Base-by-base conservation (phyloP, 2,797 vertebrate genomes). In the Podargus strigoides region DNA sequence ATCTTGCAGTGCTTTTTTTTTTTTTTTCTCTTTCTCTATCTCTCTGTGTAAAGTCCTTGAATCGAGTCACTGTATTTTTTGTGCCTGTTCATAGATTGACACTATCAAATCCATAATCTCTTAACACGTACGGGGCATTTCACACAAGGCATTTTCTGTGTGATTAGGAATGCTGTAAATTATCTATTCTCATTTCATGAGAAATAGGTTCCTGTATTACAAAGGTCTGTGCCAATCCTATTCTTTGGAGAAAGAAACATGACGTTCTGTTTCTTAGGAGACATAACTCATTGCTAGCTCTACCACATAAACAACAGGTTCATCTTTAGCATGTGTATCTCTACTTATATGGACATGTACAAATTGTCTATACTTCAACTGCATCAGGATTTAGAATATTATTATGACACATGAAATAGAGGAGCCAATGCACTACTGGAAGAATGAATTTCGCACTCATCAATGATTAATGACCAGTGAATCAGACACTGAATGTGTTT, bases 101-200 rank as follows among this genome's bases (percentile, higher is more conserved):
- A 59, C 66, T 85, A 82, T 93, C 90, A 90, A 88, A 95, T 79
- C 73, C 36, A 30, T 85, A 86, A 90, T 86, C 76, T 90, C 77
- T 83, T 85, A 95, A 85, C 34, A 80, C 75, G 42, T 77, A 76
- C 0, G 1, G n/a, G 23, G 13, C 68, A 87, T 89, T 94, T 95
- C 69, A 88, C 69, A 55, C 17, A 67, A 50, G 46, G 7, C 32
- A 84, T 91, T 96, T 95, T 94, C 62, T 75, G 15, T 78, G 79
- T 88, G 66, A 94, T 94, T 96, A 94, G 79, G 66, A 86, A 87
- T 81, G 73, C 15, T 91, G 66, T 80, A 91, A 95, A 90, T 94
- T 94, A 94, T 52, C 77, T 55, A 59, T 94, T 96, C 95, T 91
- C 76, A 69, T 92, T 84, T 87, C 24, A 53, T 82, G 55, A 86